Percentiles rank a stretch among this genome's conserved stretches.
These are phyloP conservation scores for Tiphia femorata DNA, from an alignment of 2,888 invertebrate species.

Conservation along the genomic window DNA sequence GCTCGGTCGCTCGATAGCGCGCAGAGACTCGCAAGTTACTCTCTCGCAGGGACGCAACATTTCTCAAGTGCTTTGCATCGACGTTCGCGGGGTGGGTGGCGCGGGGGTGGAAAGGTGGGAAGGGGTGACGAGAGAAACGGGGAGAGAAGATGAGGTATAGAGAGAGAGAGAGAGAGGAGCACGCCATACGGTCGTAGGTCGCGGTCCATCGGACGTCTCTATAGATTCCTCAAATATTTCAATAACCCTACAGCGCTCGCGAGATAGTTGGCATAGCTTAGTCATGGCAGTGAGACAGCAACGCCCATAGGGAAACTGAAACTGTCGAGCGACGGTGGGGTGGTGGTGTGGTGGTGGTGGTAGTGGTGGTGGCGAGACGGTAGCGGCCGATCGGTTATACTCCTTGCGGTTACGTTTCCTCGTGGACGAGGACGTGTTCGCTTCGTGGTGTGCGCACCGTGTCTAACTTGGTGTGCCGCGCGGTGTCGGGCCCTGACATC, in stretches of 20 bases:
- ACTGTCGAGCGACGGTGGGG: neutral
- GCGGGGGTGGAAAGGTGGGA: too few relatives aligned
- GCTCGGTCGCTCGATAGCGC: too few relatives aligned
- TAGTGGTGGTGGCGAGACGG: too few relatives aligned
- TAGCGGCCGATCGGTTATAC: too few relatives aligned
- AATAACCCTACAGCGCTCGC: constrained; percentile 50
- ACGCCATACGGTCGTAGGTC: constrained; percentile 4
- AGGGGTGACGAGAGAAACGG: neutral
- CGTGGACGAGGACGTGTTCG: too few relatives aligned
- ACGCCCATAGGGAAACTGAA: neutral
- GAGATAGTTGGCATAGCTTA: constrained; percentile 57
- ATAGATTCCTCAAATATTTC: constrained; percentile 62
- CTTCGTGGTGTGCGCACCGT: too few relatives aligned
- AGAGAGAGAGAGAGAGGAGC: too few relatives aligned
- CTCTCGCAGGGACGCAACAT: constrained; percentile 19
- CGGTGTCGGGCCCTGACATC: too few relatives aligned
- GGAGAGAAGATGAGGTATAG: too few relatives aligned
- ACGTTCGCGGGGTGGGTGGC: constrained; percentile 27
- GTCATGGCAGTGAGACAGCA: neutral
- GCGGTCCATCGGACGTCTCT: constrained; percentile 19
- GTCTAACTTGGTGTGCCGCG: too few relatives aligned
- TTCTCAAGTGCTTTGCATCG: constrained; percentile 36
- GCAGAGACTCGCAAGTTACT: neutral
- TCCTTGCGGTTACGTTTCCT: too few relatives aligned
- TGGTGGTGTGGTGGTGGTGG: too few relatives aligned